Evolutionary conservation across 2,797 vertebrate species (phyloP).

Genomic region (Nasua narica): DNA sequence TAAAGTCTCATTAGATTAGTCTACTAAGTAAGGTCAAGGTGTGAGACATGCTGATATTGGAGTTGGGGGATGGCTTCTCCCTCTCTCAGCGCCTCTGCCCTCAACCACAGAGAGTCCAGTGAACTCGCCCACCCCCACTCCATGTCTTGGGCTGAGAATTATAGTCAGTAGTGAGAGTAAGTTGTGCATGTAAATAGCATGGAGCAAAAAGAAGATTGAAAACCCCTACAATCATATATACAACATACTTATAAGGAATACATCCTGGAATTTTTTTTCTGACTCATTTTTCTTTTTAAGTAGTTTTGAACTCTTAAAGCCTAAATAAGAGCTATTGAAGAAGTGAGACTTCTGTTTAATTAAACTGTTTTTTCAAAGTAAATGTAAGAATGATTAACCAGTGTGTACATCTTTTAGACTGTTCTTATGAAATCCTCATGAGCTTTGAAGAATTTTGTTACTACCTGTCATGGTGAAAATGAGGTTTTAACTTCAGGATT

Average conservation of each 20-base stretch:
- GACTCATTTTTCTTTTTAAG: slow-evolving; percentile 46
- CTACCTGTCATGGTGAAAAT: slow-evolving; percentile 15
- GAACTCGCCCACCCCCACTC: background rate
- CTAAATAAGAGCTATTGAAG: slow-evolving; percentile 23
- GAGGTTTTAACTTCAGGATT: slow-evolving; percentile 22
- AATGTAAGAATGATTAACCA: slow-evolving; percentile 38
- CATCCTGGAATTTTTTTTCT: background rate
- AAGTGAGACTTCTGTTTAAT: slow-evolving; percentile 48
- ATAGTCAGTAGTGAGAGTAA: background rate
- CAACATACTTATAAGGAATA: background rate
- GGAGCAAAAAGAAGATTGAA: background rate
- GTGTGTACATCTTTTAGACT: slow-evolving; percentile 41
- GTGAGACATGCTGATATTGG: background rate
- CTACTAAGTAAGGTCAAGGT: background rate
- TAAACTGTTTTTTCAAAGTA: slow-evolving; percentile 47
- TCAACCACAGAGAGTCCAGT: background rate
- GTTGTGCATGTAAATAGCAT: background rate
- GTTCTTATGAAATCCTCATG: slow-evolving; percentile 4
- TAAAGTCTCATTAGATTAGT: background rate
- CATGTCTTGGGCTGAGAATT: background rate
- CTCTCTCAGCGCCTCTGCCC: background rate
- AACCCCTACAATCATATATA: background rate
- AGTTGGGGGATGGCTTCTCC: background rate
- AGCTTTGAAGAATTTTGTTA: slow-evolving; percentile 1
- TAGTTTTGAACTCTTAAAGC: slow-evolving; percentile 49